Evolutionary conservation across 2,888 invertebrate genomes (phyloP).

Genomic region (Zaprionus obscuricornis): DNA sequence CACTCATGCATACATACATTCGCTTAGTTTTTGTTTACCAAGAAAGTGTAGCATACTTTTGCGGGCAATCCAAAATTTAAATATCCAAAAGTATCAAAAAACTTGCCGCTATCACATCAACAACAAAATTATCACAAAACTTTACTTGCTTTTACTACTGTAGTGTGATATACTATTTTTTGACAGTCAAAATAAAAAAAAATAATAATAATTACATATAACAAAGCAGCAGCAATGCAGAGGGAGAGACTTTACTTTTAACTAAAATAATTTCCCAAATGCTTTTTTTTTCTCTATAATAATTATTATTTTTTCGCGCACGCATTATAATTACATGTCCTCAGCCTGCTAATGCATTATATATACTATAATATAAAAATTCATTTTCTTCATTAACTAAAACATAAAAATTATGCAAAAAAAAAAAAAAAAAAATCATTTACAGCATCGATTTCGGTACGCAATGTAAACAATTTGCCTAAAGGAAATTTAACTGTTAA

Average conservation of each 20-base stretch:
- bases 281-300: constrained; percentile 49
- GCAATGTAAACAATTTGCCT: constrained; percentile 83
- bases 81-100: constrained; percentile 16
- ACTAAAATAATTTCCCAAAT: constrained; percentile 2
- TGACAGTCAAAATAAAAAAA: constrained; percentile 8
- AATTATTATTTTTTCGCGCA: constrained; percentile 69
- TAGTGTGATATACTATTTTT: constrained; percentile 32
- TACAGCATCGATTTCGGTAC: constrained; percentile 89
- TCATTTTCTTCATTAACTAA: constrained; percentile 3
- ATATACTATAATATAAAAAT: constrained; percentile 11
- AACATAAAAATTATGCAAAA: too few species aligned
- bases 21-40: constrained; percentile 33
- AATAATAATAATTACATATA: not conserved
- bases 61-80: constrained; percentile 25
- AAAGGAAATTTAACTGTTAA: constrained; percentile 83
- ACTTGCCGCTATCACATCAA: constrained; percentile 36
- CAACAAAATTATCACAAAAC: too few species aligned
- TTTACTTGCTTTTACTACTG: not conserved
- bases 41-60: constrained; percentile 48
- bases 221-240: not conserved
- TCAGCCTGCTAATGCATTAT: constrained; percentile 4
- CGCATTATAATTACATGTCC: constrained; percentile 65
- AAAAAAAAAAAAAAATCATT: too few species aligned
- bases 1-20: constrained; percentile 24
- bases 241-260: too few species aligned